phyloP scores from a whole-genome alignment of 2,113 vertebrate species.

The Otocyon megalotis region DNA sequence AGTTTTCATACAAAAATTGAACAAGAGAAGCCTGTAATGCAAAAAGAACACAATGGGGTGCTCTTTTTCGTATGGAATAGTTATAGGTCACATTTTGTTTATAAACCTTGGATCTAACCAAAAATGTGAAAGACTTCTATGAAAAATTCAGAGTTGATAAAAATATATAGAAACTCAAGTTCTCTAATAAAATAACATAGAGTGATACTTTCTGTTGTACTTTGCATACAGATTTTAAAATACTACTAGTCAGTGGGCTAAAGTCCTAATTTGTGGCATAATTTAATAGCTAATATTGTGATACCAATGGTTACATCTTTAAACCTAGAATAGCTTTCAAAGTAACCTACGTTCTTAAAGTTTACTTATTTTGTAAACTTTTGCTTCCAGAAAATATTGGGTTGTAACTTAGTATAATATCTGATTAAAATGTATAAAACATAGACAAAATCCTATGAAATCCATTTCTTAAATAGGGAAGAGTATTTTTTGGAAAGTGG shows the following conservation, averaged over 20 bases:
- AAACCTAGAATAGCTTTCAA: neutral
- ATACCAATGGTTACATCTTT: neutral
- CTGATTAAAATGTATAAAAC: neutral
- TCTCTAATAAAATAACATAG: neutral
- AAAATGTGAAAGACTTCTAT: neutral
- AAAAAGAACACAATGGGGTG: neutral
- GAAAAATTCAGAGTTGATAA: neutral
- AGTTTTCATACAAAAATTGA: constrained; percentile 92
- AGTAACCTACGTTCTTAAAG: neutral
- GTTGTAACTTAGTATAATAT: neutral
- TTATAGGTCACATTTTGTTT: neutral
- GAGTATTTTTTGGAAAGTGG: neutral
- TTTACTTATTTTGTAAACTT: neutral
- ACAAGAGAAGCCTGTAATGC: constrained; percentile 89
- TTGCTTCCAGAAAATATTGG: neutral
- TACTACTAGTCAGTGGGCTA: neutral
- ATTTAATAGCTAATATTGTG: neutral
- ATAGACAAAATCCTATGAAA: neutral
- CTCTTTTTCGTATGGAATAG: neutral
- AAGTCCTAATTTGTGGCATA: neutral
- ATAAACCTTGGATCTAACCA: neutral
- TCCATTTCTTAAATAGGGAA: neutral
- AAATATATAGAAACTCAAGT: neutral
- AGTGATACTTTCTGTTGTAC: neutral
- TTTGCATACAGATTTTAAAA: neutral